Conservation (phyloP, 1,140 invertebrate species). For the Hetaerina americana region DNA sequence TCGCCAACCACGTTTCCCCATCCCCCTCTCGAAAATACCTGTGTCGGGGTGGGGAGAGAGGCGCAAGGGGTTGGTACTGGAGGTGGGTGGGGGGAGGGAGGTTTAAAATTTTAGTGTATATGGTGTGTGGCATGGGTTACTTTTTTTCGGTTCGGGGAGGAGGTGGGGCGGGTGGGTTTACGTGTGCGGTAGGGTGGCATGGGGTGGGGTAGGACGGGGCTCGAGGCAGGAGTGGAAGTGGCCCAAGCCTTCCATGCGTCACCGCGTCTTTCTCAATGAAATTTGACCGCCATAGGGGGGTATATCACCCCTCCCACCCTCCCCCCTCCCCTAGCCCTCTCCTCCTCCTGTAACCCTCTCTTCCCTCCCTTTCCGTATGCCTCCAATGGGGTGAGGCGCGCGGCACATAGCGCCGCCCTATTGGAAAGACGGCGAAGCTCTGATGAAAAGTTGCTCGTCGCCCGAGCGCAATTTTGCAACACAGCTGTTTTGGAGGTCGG, state of each 20-base stretch:
- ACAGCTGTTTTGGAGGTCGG: too few relatives aligned
- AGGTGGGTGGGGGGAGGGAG: neutral
- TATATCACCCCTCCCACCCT: neutral
- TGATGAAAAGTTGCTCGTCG: neutral
- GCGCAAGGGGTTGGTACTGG: slow-evolving; percentile 14
- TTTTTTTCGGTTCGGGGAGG: too few relatives aligned
- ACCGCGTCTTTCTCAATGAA: neutral
- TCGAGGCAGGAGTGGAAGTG: too few relatives aligned
- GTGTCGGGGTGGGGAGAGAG: slow-evolving; percentile 13
- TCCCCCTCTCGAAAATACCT: neutral
- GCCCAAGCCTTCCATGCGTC: neutral
- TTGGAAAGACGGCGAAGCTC: neutral
- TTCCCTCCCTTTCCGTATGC: too few relatives aligned
- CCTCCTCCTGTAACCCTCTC: too few relatives aligned
- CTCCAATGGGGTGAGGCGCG: neutral
- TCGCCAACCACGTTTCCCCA: neutral
- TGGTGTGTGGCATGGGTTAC: too few relatives aligned
- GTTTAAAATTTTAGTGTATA: too few relatives aligned
- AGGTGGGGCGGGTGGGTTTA: too few relatives aligned
- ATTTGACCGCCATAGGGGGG: neutral
- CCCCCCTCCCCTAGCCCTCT: too few relatives aligned
- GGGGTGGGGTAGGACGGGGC: slow-evolving; percentile 18
- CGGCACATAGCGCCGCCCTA: neutral
- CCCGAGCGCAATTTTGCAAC: neutral
- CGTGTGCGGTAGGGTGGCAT: too few relatives aligned